Conservation (phyloP, 1,140 invertebrate genomes). For the Mizuhopecten yessoensis region DNA sequence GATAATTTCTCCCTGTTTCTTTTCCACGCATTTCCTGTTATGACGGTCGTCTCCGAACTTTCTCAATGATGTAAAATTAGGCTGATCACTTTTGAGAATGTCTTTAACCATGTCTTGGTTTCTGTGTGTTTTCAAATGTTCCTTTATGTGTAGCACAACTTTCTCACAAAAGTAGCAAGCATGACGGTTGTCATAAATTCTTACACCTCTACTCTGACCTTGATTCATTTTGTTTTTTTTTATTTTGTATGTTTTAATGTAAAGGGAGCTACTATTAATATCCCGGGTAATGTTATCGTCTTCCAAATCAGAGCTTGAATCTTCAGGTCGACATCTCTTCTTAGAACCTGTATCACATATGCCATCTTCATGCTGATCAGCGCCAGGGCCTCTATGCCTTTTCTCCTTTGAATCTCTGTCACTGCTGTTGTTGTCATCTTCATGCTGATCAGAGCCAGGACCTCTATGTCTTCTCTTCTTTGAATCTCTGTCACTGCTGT, state of each 20-base stretch:
- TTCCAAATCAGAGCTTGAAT: constrained; percentile 32
- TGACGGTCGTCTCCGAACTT: constrained; percentile 58
- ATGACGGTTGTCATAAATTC: constrained; percentile 56
- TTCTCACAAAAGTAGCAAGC: constrained; percentile 55
- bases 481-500: no score
- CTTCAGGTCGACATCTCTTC: background rate
- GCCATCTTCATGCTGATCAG: constrained; percentile 30
- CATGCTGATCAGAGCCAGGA: no score
- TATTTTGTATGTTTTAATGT: constrained; percentile 51
- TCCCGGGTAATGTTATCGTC: constrained; percentile 18
- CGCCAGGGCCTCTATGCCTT: no score
- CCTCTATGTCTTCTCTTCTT: no score
- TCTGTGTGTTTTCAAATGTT: constrained; percentile 54
- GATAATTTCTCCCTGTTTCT: constrained; percentile 54
- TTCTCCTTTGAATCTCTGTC: no score
- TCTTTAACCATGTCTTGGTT: constrained; percentile 47
- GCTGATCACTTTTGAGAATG: background rate
- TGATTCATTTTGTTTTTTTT: constrained; percentile 41
- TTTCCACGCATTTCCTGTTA: constrained; percentile 48
- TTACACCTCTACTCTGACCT: constrained; percentile 51
- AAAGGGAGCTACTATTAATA: constrained; percentile 47
- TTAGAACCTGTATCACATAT: background rate
- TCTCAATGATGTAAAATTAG: constrained; percentile 47
- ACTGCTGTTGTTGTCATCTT: no score
- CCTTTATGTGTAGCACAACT: constrained; percentile 51